Evolutionary conservation across 2,888 invertebrate species (phyloP).

Genomic region (Drosophila melanosoma): DNA sequence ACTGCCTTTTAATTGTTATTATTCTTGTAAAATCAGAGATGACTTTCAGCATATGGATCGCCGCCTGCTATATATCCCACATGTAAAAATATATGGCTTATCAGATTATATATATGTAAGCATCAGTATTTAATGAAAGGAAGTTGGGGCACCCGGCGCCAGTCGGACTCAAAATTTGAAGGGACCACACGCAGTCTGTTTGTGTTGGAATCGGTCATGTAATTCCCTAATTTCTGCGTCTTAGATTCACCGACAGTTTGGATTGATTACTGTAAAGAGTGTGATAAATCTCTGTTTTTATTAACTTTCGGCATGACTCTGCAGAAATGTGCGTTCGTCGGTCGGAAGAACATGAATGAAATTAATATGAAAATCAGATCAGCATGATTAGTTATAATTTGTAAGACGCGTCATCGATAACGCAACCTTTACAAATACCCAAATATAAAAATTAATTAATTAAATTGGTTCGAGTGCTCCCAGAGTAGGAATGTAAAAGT

Average conservation of each 20-base stretch:
- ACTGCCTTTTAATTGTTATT: not conserved
- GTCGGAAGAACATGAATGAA: slow-evolving; percentile 68
- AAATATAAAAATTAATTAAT: slow-evolving; percentile 60
- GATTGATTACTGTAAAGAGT: slow-evolving; percentile 79
- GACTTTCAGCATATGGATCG: not conserved
- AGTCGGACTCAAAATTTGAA: slow-evolving; percentile 7
- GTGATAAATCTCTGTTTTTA: slow-evolving; percentile 83
- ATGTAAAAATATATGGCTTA: not conserved
- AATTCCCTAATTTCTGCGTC: slow-evolving; percentile 61
- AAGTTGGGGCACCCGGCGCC: slow-evolving; percentile 61
- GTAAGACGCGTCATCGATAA: slow-evolving; percentile 46
- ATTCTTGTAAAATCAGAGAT: not conserved
- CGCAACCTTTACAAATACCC: slow-evolving; percentile 30
- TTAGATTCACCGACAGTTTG: slow-evolving; percentile 63
- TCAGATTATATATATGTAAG: not conserved
- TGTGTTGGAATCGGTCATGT: slow-evolving; percentile 74
- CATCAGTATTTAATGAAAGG: slow-evolving; percentile 14
- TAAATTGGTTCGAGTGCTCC: slow-evolving; percentile 60
- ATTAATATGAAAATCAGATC: slow-evolving; percentile 76
- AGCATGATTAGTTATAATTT: slow-evolving; percentile 80
- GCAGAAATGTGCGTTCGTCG: slow-evolving; percentile 41
- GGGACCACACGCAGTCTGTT: slow-evolving; percentile 71
- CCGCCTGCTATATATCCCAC: not conserved
- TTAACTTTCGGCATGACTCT: slow-evolving; percentile 80
- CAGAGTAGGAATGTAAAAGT: slow-evolving; percentile 9